Base-by-base conservation (phyloP, 2,113 vertebrate species). In the Gnathonemus longibarbis region DNA sequence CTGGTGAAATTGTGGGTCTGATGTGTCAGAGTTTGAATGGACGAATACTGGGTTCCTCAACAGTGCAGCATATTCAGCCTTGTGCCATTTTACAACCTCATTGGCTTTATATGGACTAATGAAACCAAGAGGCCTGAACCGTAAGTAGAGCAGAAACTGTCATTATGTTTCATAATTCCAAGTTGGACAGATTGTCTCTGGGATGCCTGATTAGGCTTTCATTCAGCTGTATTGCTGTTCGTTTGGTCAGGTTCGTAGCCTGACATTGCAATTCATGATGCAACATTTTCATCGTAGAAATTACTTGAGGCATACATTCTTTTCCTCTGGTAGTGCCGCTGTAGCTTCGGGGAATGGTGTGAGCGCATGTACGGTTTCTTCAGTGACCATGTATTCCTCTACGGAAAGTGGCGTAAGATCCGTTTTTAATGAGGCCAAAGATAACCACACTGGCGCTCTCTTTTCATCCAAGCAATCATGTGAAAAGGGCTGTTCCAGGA, bases 251-350 rank as follows among this genome's bases (percentile, higher is more conserved):
- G 46, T 46, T 49, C 27, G 10, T 48, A 27, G 35, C 83, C 7
- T 86, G 31, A 46, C 83, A 39, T 42, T 74, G 52, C 19, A 90
- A 39, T 70, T 31, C 83, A 42, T 53, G n/a, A 31, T 85, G 49
- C 27, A 85, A n/a, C 89, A 84, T 89, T 85, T 85, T 85, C 3
- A n/a, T 21, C 19, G 39, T 35, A 53, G 77, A 80, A 50, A 89
- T 89, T 19, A 89, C 89, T 85, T 84, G 89, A 89, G 31, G 10
- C 77, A 52, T 50, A 62, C 19, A 84, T 39, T 56, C 46, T 39
- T 84, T 84, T 89, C 45, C 35, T 13, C 80, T 24, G 19, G 35
- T n/a, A 77, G 80, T 5, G 13, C 52, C 15, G 17, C 21, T 85
- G 45, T 48, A 35, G 48, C 58, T 62, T 42, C 11, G 2, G 31